Base-by-base conservation (phyloP, 1,140 invertebrate species). In the Eriocheir sinensis region DNA sequence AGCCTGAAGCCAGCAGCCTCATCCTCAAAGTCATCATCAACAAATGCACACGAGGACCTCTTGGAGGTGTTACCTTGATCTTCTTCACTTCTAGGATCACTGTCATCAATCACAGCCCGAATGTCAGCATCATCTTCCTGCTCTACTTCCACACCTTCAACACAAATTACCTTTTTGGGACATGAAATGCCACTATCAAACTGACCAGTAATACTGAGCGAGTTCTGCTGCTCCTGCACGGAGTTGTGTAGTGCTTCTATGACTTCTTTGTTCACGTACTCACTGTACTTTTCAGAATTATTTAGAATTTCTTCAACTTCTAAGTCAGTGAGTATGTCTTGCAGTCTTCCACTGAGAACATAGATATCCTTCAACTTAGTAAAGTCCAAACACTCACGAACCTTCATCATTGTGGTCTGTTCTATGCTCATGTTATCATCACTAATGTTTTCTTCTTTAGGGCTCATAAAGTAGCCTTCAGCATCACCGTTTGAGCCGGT, bases 261-360 rank as follows among this genome's bases (percentile, higher is more conserved):
- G 0, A 96, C 96, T 30, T 96, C 96, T 15, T 96, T 95, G 90
- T 96, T 96, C 53, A 97, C 96, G 53, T 96, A 95, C 38, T 96
- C 95, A 48, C 96, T 95, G 81, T 96, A 96, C 41, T 96, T 94
- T 15, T 96, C 96, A 86, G 96, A 96, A 94, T 97, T 96, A 6
- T 94, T 96, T n/a, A 97, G 93, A 95, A 97, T 96, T 92, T 97
- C 96, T 90, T 96, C 96, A 85, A 97, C 96, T 96, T 97, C 96
- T 8, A 85, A 90, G 17, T 96, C 95, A 60, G 96, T 96, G n/a
- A 97, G 96, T 36, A 97, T 96, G 95, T 97, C 96, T 86, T 96
- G 96, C 21, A 97, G 92, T 83, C 96, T 96, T 12, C 96, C 96
- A 96, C 96, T 96, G 44, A 97, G 96, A 36, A 95, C 96, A 96